Evolutionary conservation across 2,797 vertebrate genomes (phyloP).

Genomic region (Amazona ochrocephala): DNA sequence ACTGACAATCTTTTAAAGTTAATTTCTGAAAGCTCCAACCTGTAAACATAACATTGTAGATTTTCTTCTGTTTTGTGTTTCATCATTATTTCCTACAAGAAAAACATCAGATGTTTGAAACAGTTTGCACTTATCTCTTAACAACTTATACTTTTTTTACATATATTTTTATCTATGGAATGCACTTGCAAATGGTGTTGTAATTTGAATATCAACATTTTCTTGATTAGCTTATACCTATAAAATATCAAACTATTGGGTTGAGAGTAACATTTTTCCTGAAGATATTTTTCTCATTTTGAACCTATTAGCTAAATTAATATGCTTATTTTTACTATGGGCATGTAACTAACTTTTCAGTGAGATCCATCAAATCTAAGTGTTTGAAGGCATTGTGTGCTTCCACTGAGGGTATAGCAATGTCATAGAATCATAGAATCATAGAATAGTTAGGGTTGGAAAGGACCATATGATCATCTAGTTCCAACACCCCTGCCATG

Average conservation of each 20-base stretch:
- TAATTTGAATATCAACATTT: constrained; percentile 35
- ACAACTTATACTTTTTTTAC: not conserved
- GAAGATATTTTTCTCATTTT: constrained; percentile 44
- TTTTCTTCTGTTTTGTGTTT: constrained; percentile 15
- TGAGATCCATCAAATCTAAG: constrained; percentile 13
- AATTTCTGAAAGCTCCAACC: not conserved
- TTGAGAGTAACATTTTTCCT: not conserved
- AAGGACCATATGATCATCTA: too few relatives aligned
- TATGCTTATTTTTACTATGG: constrained; percentile 8
- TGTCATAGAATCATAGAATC: not conserved
- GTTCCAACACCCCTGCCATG: too few relatives aligned
- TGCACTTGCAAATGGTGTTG: not conserved
- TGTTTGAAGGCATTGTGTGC: not conserved
- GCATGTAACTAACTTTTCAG: constrained; percentile 13
- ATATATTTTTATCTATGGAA: not conserved
- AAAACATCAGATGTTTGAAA: not conserved
- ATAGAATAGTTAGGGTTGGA: too few relatives aligned
- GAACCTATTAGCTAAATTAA: constrained; percentile 29
- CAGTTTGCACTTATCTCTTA: not conserved
- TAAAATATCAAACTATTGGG: not conserved
- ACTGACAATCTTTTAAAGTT: not conserved
- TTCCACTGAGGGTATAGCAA: constrained; percentile 3
- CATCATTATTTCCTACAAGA: not conserved
- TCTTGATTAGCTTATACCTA: not conserved
- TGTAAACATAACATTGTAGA: not conserved